Evolutionary conservation across 2,888 invertebrate genomes (phyloP).

Genomic region (Hydropsyche betteni): DNA sequence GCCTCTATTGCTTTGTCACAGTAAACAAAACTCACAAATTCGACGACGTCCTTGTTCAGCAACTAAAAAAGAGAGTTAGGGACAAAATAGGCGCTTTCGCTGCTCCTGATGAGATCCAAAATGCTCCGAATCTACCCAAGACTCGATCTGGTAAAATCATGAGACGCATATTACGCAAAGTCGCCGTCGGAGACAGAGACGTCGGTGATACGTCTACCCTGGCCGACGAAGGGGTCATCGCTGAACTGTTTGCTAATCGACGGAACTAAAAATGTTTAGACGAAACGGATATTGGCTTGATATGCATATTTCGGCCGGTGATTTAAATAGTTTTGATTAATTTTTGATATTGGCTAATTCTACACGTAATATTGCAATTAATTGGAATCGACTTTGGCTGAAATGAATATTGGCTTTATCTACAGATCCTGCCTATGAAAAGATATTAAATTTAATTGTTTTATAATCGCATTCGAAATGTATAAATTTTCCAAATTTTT

Average conservation of each 20-base stretch:
- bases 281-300: too few species aligned
- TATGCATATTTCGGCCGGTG: too few species aligned
- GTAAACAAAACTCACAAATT: slow-evolving; percentile 81
- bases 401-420: too few species aligned
- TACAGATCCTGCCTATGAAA: too few species aligned
- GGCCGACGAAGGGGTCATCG: slow-evolving; percentile 91
- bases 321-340: too few species aligned
- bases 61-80: slow-evolving; percentile 82
- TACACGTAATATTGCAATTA: too few species aligned
- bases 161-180: slow-evolving; percentile 92
- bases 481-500: too few species aligned
- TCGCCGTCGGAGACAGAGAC: slow-evolving; percentile 87
- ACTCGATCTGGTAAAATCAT: slow-evolving; percentile 98
- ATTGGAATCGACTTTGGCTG: too few species aligned
- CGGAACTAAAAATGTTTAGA: slow-evolving; percentile 54
- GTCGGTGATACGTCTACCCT: slow-evolving; percentile 95
- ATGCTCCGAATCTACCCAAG: slow-evolving; percentile 94
- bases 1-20: slow-evolving; percentile 96
- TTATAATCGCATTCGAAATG: too few species aligned
- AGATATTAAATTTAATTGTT: too few species aligned
- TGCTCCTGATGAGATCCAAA: slow-evolving; percentile 92
- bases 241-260: slow-evolving; percentile 77
- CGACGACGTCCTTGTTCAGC: slow-evolving; percentile 73
- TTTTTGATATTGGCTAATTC: too few species aligned
- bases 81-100: slow-evolving; percentile 96